phyloP scores from a whole-genome alignment of 2,113 vertebrate species.

The Cinclus mexicanus region DNA sequence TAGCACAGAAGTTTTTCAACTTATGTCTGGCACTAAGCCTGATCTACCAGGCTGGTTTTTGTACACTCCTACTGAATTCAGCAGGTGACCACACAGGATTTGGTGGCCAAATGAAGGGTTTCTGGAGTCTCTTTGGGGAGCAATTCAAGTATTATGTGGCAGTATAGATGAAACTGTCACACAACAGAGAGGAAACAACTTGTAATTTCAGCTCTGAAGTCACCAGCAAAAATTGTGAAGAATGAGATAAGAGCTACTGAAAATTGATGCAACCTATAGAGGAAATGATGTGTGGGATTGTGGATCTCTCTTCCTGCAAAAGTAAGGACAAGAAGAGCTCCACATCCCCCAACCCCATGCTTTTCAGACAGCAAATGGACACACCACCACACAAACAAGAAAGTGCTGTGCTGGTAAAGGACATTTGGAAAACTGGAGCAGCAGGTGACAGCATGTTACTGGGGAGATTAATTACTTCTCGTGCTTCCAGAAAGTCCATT shows the following conservation, averaged over 20 bases:
- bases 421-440: not conserved
- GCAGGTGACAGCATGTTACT: not conserved
- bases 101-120: not conserved
- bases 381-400: not conserved
- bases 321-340: not conserved
- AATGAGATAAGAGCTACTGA: not conserved
- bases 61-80: not conserved
- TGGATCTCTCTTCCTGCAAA: not conserved
- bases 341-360: rapidly evolving
- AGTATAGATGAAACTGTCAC: not conserved
- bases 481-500: constrained; percentile 41
- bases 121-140: not conserved
- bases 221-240: not conserved
- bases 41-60: rapidly evolving
- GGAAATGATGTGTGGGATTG: not conserved
- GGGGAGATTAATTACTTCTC: constrained; percentile 41
- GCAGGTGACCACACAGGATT: not conserved
- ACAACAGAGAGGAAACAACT: not conserved
- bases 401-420: not conserved
- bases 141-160: not conserved
- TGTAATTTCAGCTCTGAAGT: not conserved
- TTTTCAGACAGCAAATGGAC: not conserved
- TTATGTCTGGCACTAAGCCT: not conserved
- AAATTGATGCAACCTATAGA: not conserved
- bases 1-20: not conserved